Conservation (phyloP, 2,888 invertebrate genomes). For the Microctonus hyperodae region DNA sequence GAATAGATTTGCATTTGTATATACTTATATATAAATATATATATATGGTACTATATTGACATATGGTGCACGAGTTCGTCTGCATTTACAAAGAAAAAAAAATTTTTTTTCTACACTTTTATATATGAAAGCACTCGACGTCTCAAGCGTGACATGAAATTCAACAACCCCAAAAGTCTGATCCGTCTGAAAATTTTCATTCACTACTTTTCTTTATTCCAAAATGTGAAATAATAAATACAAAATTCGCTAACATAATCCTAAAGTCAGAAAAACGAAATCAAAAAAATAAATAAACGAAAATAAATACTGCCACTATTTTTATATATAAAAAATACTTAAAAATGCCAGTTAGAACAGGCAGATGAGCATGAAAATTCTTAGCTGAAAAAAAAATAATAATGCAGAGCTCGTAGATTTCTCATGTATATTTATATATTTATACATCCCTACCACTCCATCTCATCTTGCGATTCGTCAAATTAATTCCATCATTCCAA, state of each 20-base stretch:
- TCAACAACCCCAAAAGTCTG: background rate
- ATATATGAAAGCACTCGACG: background rate
- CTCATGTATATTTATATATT: too few relatives aligned
- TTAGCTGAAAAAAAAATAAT: background rate
- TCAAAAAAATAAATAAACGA: background rate
- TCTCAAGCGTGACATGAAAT: background rate
- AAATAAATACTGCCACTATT: background rate
- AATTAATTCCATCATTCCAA: background rate
- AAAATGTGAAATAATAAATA: background rate
- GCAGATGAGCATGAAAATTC: too few relatives aligned
- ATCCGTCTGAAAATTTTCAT: background rate
- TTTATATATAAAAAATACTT: background rate
- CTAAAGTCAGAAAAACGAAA: too few relatives aligned
- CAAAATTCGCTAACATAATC: too few relatives aligned
- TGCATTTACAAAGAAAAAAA: too few relatives aligned
- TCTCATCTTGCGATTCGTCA: background rate
- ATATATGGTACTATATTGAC: slow-evolving; percentile 6
- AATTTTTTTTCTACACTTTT: background rate
- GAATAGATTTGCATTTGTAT: background rate
- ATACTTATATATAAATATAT: background rate
- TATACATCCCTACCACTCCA: too few relatives aligned
- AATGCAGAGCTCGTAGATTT: background rate
- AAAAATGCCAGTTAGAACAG: background rate
- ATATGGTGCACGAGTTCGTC: background rate
- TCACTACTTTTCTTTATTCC: background rate